Base-by-base conservation (phyloP, 2,113 vertebrate species). In the Pseudonaja textilis region DNA sequence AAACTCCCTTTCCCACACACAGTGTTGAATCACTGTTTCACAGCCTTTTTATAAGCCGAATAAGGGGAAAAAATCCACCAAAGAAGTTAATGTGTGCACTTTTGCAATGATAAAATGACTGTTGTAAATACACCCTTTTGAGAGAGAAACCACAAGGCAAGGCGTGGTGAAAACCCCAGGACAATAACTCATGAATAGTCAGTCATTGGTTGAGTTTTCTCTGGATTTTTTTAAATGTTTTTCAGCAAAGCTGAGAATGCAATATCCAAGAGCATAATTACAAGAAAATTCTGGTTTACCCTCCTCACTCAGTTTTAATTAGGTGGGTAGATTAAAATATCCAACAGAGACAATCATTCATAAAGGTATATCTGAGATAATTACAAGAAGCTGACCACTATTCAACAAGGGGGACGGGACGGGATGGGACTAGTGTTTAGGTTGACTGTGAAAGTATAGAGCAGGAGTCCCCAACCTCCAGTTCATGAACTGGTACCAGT, bases 291-390 rank as follows among this genome's bases (percentile, higher is more conserved):
- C 93, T 93, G 96, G 69, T 54, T 95, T 57, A 39, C 91, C 91
- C 93, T 94, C 93, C 89, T 96, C 95, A 93, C 69, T 34, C 94
- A 92, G 91, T 96, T 95, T 96, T 97, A 96, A 97, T 97, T 96
- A 97, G 94, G 54, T 95, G 93, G 90, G 92, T 93, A 95, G 56
- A 91, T 96, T 96, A 96, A 93, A 96, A 95, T 94, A 96, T 96
- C 91, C 47, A 95, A 89, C 93, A 94, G 96, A 97, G 96, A 95
- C 91, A 97, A 95, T 95, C 95, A 96, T 96, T 97, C 95, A 95
- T 95, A 94, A 95, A 93, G 95, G 91, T 95, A 91, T 91, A 95
- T 93, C 92, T 94, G 92, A 94, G 61, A 90, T 95, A 95, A 96
- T 96, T 95, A 93, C 90, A 91, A 85, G 92, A 92, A 94, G 90